Conservation (phyloP, 2,888 invertebrate genomes). For the Conops quadrifasciatus region DNA sequence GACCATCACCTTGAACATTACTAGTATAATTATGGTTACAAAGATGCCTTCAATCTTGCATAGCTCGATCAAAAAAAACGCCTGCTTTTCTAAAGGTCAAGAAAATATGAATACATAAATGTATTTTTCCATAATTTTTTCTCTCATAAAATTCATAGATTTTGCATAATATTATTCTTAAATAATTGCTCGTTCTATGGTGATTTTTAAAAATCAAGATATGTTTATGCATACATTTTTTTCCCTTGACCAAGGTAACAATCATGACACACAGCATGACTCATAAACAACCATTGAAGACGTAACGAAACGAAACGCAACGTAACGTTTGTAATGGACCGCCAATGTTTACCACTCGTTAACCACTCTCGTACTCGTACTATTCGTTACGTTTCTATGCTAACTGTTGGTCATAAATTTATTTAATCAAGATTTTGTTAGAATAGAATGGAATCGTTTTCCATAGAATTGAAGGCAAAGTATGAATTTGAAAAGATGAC, state of each 20-base stretch:
- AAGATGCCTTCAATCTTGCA: neutral
- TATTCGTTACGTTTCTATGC: neutral
- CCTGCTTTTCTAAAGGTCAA: neutral
- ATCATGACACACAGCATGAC: constrained; percentile 3
- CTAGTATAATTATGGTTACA: too few species aligned
- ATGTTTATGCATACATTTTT: neutral
- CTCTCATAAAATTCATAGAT: constrained; percentile 11
- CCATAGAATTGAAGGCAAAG: neutral
- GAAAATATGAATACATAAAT: neutral
- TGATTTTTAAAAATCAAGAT: neutral
- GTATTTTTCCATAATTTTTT: neutral
- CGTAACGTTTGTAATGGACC: neutral
- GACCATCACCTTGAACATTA: too few species aligned
- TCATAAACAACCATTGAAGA: neutral
- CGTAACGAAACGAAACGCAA: neutral
- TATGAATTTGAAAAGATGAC: neutral
- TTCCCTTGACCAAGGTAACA: constrained; percentile 12
- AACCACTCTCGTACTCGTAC: too few species aligned
- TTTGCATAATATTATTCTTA: constrained; percentile 3
- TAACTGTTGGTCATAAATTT: constrained; percentile 29
- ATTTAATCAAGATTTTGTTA: constrained; percentile 26
- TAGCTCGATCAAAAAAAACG: neutral
- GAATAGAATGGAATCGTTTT: constrained; percentile 7
- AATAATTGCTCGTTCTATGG: neutral
- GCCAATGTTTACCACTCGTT: neutral